Evolutionary conservation across 2,888 invertebrate species (phyloP).

Genomic region (Melipona bicolor): DNA sequence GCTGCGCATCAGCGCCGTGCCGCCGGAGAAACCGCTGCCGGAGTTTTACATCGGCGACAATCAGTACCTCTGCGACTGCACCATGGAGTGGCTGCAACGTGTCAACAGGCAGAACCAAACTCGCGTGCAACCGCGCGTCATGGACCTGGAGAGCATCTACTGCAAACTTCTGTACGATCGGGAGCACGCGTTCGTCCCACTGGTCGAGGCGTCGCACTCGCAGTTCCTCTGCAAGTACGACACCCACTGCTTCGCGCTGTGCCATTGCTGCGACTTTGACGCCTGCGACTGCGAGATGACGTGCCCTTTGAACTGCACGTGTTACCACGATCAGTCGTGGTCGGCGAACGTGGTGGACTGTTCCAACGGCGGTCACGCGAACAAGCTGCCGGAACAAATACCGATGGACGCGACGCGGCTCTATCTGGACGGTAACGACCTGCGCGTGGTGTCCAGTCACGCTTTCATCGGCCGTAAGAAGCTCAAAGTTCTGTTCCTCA

Average conservation of each 20-base stretch:
- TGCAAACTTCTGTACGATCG: constrained; percentile 93
- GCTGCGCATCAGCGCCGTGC: constrained; percentile 90
- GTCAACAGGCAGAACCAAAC: constrained; percentile 90
- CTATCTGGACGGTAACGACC: constrained; percentile 93
- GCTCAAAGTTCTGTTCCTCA: constrained; percentile 90
- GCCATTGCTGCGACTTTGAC: constrained; percentile 96
- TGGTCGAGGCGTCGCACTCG: constrained; percentile 91
- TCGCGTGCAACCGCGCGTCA: constrained; percentile 92
- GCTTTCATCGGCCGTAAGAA: constrained; percentile 94
- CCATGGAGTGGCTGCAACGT: constrained; percentile 95
- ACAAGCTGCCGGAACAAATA: constrained; percentile 91
- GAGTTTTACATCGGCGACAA: constrained; percentile 94
- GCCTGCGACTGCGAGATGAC: constrained; percentile 97
- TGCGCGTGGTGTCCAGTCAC: constrained; percentile 91
- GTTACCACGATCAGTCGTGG: constrained; percentile 95
- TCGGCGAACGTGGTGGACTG: constrained; percentile 94
- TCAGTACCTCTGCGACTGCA: constrained; percentile 94
- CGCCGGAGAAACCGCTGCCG: constrained; percentile 89
- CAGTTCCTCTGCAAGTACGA: constrained; percentile 94
- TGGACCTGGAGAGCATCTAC: constrained; percentile 93
- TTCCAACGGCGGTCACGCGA: constrained; percentile 89
- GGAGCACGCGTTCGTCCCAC: constrained; percentile 89
- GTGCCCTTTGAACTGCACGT: constrained; percentile 94
- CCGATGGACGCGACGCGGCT: constrained; percentile 96
- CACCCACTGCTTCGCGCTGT: constrained; percentile 93